phyloP scores from a whole-genome alignment of 2,113 vertebrate genomes.

The Rallus limicola region DNA sequence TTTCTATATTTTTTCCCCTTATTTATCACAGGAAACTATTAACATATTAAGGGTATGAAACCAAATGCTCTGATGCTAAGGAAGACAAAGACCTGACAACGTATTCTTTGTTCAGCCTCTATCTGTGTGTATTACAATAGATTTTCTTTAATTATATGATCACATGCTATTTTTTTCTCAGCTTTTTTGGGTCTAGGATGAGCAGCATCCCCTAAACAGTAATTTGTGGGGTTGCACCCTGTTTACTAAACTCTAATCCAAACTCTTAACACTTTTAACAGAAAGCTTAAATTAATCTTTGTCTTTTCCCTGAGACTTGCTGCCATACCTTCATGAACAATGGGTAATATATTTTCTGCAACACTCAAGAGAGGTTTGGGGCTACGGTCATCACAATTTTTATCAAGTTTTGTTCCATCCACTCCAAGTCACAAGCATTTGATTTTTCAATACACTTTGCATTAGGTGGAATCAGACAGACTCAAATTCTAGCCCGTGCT shows the following conservation, averaged over 20 bases:
- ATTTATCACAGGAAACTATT: not conserved
- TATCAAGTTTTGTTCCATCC: not conserved
- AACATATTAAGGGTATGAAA: not conserved
- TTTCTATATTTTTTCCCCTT: not conserved
- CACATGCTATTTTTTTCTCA: not conserved
- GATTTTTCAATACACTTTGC: not conserved
- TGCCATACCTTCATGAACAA: not conserved
- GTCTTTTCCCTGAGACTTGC: not conserved
- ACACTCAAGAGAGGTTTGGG: not conserved
- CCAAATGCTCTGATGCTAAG: not conserved
- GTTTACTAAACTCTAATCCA: not conserved
- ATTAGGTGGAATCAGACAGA: not conserved
- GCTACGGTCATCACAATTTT: not conserved
- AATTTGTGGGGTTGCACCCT: not conserved
- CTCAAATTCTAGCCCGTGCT: not conserved
- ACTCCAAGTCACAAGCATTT: not conserved
- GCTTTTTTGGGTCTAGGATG: not conserved
- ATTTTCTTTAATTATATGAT: not conserved
- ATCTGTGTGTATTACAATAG: not conserved
- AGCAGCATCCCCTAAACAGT: not conserved
- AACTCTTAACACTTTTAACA: not conserved
- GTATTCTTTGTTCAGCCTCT: fast-evolving
- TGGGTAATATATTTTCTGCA: not conserved
- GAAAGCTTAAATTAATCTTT: not conserved
- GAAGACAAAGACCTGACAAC: not conserved